Conservation (phyloP, 2,888 invertebrate genomes). For the Xestobium rufovillosum region DNA sequence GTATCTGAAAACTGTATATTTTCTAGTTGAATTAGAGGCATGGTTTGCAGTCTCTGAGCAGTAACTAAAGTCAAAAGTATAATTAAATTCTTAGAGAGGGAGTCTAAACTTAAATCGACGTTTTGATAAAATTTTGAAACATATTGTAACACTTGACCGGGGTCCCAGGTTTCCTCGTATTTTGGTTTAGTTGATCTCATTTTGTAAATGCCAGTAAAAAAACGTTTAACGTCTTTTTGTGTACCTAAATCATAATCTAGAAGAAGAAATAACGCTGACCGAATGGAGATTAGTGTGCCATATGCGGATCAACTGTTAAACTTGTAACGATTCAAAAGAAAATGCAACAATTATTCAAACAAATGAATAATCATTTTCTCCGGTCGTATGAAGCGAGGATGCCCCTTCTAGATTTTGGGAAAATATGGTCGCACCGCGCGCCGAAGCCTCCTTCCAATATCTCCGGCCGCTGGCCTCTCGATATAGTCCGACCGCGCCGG, state of each 20-base stretch:
- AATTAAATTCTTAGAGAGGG: constrained; percentile 16
- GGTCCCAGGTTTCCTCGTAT: constrained; percentile 16
- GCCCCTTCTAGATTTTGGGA: no score
- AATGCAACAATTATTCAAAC: no score
- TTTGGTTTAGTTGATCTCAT: constrained; percentile 12
- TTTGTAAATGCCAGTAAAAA: constrained; percentile 15
- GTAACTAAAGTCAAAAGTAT: constrained; percentile 18
- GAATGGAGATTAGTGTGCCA: no score
- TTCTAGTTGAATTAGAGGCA: constrained; percentile 14
- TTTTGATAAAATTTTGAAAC: constrained; percentile 12
- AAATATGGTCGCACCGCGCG: no score
- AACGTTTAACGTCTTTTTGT: constrained; percentile 3
- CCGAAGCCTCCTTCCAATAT: no score
- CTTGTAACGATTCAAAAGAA: no score
- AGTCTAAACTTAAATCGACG: constrained; percentile 14
- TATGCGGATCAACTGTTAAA: no score
- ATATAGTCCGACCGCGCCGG: no score
- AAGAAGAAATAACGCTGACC: not conserved
- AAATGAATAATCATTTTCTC: no score
- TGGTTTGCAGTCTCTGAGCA: constrained; percentile 21
- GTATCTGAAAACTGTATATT: not conserved
- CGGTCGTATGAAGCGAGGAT: no score
- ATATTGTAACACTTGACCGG: constrained; percentile 13
- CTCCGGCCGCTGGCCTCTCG: no score
- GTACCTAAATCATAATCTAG: not conserved